Evolutionary conservation across 2,797 vertebrate species (phyloP).

Genomic region (Myioborus miniatus): DNA sequence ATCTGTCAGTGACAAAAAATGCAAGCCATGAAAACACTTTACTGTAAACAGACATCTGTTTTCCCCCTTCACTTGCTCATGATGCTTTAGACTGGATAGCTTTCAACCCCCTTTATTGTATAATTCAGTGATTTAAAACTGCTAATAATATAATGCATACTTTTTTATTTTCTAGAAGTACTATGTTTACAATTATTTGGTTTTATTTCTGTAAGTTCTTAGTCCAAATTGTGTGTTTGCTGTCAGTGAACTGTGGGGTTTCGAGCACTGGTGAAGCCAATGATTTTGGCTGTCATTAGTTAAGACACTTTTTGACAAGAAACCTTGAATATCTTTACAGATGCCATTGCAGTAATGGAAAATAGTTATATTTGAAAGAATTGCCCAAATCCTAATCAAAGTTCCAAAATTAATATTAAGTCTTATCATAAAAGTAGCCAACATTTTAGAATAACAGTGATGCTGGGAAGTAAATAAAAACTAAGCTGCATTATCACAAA

Average conservation of each 20-base stretch:
- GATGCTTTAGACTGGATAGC: background rate
- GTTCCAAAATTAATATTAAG: background rate
- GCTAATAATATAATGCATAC: background rate
- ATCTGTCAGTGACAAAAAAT: background rate
- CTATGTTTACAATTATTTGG: background rate
- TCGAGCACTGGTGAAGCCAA: background rate
- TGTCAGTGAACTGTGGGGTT: background rate
- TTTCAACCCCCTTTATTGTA: background rate
- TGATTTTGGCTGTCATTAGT: background rate
- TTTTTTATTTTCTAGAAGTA: background rate
- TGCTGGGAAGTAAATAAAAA: background rate
- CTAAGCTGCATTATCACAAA: background rate
- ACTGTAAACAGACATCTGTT: background rate
- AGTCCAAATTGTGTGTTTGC: background rate
- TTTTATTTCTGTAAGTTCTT: background rate
- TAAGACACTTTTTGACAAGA: background rate
- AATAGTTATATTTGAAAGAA: background rate
- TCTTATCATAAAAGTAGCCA: background rate
- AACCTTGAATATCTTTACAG: background rate
- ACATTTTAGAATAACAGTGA: background rate
- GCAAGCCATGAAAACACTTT: background rate
- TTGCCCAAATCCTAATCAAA: background rate
- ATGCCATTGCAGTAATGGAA: background rate
- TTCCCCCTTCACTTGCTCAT: background rate
- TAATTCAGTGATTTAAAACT: background rate